Evolutionary conservation across 2,797 vertebrate genomes (phyloP), one percentile per base, ranked within the genome.

Genomic region (Cheirogaleus major): DNA sequence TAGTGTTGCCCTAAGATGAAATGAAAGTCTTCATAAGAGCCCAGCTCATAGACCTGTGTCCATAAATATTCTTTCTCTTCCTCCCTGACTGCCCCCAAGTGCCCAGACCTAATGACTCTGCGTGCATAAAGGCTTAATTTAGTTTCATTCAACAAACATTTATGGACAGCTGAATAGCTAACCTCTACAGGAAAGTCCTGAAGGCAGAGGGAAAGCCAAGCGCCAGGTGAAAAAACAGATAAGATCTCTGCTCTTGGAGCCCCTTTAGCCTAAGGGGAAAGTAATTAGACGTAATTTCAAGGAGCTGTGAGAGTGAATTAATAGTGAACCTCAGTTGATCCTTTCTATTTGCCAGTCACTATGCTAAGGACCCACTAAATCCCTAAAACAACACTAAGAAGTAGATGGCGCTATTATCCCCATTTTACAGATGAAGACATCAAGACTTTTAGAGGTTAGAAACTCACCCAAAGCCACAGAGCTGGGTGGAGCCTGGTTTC

Each of bases 341-440:
- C 75, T 82, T 41, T 22, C 43, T 96, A 0, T 69, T 43, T 48
- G 72, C 80, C 41, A 11, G 22, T 73, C 75, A 7, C 32, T 11
- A 5, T 22, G 45, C 57, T 63, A 43, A 96, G 72, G 12, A 38
- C 45, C 67, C 69, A 27, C 61, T 83, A 59, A 76, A 69, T 48
- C 82, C 38, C 78, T 38, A 8, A 27, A 59, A 59, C 32, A 82
- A 15, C 7, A 41, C 61, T 18, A 82, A 45, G 48, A 86, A 63
- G 8, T 41, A 23, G 2, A 80, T 30, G n/a, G 11, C 0, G 0
- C 75, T 35, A 0, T 57, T 72, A n/a, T 48, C 25, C 17, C 70
- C 75, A 67, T 78, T 72, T 93, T 65, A 86, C 48, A 79, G 35
- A 52, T 27, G 5, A 45, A 52, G 15, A 89, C 72, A 35, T 91